A percentile compares a stretch with the other conserved stretches of the same genome.
These are phyloP conservation scores for Caenorhabditis sp. DNA, from an alignment of 2,888 invertebrate genomes.

Conservation along the genomic window DNA sequence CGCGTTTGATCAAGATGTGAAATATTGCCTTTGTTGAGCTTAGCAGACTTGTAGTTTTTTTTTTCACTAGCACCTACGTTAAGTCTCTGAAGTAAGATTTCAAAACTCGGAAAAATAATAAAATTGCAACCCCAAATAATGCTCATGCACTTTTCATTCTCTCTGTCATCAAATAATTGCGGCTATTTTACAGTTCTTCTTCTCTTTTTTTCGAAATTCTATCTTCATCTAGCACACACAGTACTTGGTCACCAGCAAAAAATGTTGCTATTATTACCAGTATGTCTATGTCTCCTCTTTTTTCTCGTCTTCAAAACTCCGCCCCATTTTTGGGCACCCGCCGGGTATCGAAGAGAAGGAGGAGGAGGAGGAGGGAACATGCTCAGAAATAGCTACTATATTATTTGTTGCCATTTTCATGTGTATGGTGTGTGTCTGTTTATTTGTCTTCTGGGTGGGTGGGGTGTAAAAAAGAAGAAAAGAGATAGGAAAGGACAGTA, in stretches of 20 bases:
- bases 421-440: neutral
- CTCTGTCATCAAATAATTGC: neutral
- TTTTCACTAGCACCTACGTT: too few species aligned
- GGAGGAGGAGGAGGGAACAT: neutral
- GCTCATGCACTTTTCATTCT: neutral
- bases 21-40: too few species aligned
- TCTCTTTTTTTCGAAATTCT: neutral
- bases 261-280: neutral
- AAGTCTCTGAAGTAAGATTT: too few species aligned
- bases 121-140: neutral
- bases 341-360: neutral
- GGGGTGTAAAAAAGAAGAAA: too few species aligned
- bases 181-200: neutral
- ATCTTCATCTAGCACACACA: conserved; percentile 5
- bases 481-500: too few species aligned
- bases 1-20: too few species aligned
- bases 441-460: neutral
- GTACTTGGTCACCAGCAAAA: conserved; percentile 10
- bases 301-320: neutral
- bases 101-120: too few species aligned
- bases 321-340: neutral
- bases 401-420: neutral
- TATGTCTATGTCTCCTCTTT: neutral
- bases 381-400: neutral
- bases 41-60: too few species aligned